Base-by-base conservation (phyloP, 2,888 invertebrate species). In the Drosophila mulleri region DNA sequence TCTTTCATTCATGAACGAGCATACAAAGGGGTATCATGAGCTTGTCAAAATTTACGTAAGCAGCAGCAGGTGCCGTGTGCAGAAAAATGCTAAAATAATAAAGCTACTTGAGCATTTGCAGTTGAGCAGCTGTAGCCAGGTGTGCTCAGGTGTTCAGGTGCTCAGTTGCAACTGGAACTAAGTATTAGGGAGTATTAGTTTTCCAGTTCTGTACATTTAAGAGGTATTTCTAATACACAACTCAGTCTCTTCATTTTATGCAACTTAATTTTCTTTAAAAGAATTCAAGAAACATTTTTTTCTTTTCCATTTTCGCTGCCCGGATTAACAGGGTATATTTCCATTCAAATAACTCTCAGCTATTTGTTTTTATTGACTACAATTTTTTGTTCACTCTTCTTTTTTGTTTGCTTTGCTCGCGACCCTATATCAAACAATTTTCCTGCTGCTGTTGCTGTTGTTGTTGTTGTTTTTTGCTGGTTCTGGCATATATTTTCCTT, bases 401-500 rank as follows among this genome's bases (percentile, higher is more conserved):
- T 56, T 42, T 45, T 61, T 81, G 64, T 78, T 78, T 81, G 67
- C 58, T 62, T 61, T 72, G 26, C 39, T 35, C 52, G 35, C 58
- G 44, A 47, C 35, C 64, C 64, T 41, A 70, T 64, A 67, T 57
- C 47, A 76, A 72, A 48, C 57, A 72, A 52, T 63, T 63, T 58
- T 63, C 52, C 56, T 63, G 57, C 48, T 54, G 11, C 47, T 23
- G 23, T 26, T 26, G 26, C 5, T 7, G 6, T 26, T 26, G 26
- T 26, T 26, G 26, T 26, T 58, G 54, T 66, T 48, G 23, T 9
- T 32, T 32, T 32, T 32, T 32, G 2, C 11, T 32, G 32, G 32
- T 47, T n/a, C 18, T 65, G 26, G 48, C 41, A 39, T 23, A 47
- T 23, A 70, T 32, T 45, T 37, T 54, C 56, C 42, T 66, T 60